phyloP scores from a whole-genome alignment of 2,888 invertebrate species.

The Apamea sordens region DNA sequence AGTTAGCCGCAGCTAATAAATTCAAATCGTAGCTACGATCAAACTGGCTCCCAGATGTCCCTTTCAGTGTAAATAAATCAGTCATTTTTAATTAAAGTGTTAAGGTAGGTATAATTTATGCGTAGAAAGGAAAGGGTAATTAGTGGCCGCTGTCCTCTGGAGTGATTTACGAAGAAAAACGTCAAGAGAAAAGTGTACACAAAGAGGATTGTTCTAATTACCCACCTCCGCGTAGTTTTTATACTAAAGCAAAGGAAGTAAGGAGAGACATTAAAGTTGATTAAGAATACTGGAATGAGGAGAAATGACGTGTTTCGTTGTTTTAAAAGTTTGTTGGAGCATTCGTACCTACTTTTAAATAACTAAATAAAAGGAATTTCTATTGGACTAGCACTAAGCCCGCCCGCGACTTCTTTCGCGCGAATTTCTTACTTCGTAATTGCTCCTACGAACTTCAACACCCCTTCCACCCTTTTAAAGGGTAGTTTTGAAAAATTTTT shows the following conservation, averaged over 20 bases:
- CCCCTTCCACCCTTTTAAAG: background rate
- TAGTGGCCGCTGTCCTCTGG: conserved; percentile 56
- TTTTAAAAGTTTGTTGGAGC: conserved; percentile 8
- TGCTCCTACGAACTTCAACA: background rate
- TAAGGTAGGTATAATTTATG: conserved; percentile 67
- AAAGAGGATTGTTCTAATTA: conserved; percentile 54
- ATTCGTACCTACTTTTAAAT: background rate
- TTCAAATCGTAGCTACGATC: conserved; percentile 1
- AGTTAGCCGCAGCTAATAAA: conserved; percentile 8
- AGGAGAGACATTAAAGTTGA: conserved; percentile 37
- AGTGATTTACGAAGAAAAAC: conserved; percentile 60
- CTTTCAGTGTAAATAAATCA: conserved; percentile 71
- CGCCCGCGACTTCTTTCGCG: background rate
- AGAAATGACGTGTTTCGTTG: conserved; percentile 22
- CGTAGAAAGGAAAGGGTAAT: conserved; percentile 65
- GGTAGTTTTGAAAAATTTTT: background rate
- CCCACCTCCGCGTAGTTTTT: conserved; percentile 46
- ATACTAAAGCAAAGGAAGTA: conserved; percentile 17
- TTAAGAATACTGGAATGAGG: conserved; percentile 33
- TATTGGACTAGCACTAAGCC: too few relatives aligned
- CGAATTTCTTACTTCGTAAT: background rate
- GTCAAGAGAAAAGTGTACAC: conserved; percentile 46
- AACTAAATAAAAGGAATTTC: background rate
- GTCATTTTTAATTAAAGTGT: conserved; percentile 76
- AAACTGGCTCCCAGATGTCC: conserved; percentile 17